Evolutionary conservation across 2,797 vertebrate species (phyloP).

Genomic region (Sebastes hopkinsi): DNA sequence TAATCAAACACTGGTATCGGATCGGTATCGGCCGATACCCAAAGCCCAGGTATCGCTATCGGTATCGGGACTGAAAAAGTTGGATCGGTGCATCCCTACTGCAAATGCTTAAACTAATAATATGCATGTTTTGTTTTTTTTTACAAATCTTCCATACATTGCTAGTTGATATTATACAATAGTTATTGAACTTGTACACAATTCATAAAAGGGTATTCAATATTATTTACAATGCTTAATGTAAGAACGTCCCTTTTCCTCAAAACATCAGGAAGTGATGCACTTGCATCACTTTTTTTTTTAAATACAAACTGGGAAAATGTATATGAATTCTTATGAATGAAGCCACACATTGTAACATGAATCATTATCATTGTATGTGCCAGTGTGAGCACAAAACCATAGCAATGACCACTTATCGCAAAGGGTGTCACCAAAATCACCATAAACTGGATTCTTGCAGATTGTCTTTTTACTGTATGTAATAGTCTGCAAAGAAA

Average conservation of each 20-base stretch:
- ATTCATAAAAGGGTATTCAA: neutral
- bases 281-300: neutral
- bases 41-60: too few species aligned
- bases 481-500: neutral
- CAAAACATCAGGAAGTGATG: neutral
- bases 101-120: neutral
- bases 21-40: too few species aligned
- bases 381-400: neutral
- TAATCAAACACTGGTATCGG: too few species aligned
- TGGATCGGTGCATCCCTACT: neutral
- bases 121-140: neutral
- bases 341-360: neutral
- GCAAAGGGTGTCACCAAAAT: conserved; percentile 18
- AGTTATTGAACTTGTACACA: neutral
- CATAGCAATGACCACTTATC: neutral
- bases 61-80: too few species aligned
- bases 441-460: neutral
- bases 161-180: neutral
- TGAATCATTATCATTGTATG: neutral
- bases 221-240: neutral
- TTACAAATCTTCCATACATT: neutral
- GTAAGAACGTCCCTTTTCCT: neutral
- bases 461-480: neutral
- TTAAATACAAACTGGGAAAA: neutral
- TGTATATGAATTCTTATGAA: neutral